These are phyloP conservation scores for Parasteatoda tepidariorum DNA, from an alignment of 1,140 invertebrate genomes.

Conservation along the genomic window DNA sequence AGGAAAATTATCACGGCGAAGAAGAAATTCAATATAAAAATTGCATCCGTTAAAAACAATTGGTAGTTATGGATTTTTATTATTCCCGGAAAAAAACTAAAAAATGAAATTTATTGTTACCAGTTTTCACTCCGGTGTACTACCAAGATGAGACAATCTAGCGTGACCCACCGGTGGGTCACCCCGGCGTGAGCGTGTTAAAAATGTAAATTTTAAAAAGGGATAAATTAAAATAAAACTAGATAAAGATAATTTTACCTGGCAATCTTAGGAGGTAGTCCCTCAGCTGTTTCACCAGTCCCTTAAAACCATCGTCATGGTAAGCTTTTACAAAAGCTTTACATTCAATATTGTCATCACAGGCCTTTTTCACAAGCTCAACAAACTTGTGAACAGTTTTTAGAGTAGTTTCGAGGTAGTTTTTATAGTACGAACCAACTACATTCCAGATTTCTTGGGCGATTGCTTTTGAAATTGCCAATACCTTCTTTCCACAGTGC, in stretches of 20 bases:
- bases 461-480: neutral
- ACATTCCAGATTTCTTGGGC: neutral
- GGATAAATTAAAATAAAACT: too few relatives aligned
- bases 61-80: too few relatives aligned
- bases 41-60: too few relatives aligned
- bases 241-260: constrained; percentile 31
- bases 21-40: too few relatives aligned
- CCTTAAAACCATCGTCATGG: constrained; percentile 4
- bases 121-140: too few relatives aligned
- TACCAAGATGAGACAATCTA: too few relatives aligned
- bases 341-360: constrained; percentile 37
- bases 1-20: too few relatives aligned
- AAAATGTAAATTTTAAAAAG: too few relatives aligned
- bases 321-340: constrained; percentile 22
- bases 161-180: too few relatives aligned
- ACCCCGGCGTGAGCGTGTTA: too few relatives aligned
- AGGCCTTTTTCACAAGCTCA: constrained; percentile 3
- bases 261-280: constrained; percentile 1
- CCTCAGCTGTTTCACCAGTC: neutral
- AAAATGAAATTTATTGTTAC: too few relatives aligned
- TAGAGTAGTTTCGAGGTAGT: neutral
- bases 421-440: constrained; percentile 35
- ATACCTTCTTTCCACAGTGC: neutral
- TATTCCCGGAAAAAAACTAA: too few relatives aligned
- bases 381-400: neutral